Base-by-base conservation (phyloP, 2,797 vertebrate genomes). In the Botia almorhae region DNA sequence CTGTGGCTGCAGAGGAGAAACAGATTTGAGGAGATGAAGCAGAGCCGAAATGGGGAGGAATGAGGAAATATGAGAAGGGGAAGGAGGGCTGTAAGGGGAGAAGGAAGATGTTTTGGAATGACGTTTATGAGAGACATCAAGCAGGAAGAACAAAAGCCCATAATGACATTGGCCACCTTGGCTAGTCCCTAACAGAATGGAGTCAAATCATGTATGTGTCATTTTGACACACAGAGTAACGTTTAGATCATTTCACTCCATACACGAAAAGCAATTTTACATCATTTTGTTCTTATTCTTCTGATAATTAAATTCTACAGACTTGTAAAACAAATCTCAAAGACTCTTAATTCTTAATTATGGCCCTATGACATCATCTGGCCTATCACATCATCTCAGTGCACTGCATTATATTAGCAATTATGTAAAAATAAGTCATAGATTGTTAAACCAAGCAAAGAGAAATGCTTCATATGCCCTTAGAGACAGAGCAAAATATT, bases 1-100 rank as follows among this genome's bases (percentile, higher is more conserved):
- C 90, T 93, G 93, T 26, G 23, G 23, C 88, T 85, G 89, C 89
- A 81, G 60, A 78, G 55, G 56, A 81, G 29, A 67, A 65, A 72
- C 69, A 58, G 61, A 43, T 39, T 29, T 4, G 50, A 91, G 88
- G 86, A 90, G 83, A 87, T 84, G 85, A 84, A 84, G 78, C 46
- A 51, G 60, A 58, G 69, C 60, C 72, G 86, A 87, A 33, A 17
- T 65, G 63, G 63, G n/a, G 16, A 86, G 81, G 82, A 53, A 80
- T 39, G 2, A 7, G 84, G 85, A 85, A 76, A 85, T 74, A 48
- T 73, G 76, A 81, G 74, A 78, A 19, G 63, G 71, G 33, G 67
- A 78, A 19, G 63, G 71, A 23, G 67, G 51, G 36, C 48, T 69
- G 55, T 39, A 69, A 53, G 58, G 48, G 72, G 50, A 33, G 71